Percentiles rank a stretch among this genome's conserved stretches.
These are phyloP conservation scores for Drosophila sordidapex DNA, from an alignment of 2,888 invertebrate genomes.

Conservation along the genomic window DNA sequence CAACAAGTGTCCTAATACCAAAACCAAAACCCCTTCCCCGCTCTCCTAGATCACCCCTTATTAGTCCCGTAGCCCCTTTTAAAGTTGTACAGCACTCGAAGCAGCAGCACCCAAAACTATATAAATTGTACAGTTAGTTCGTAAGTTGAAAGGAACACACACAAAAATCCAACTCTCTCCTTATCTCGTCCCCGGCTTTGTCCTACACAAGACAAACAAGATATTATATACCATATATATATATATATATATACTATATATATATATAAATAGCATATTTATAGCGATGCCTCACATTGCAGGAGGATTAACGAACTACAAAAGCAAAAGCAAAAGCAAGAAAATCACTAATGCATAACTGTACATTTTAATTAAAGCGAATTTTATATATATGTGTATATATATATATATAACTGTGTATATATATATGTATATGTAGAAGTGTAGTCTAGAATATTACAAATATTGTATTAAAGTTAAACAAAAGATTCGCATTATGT, in stretches of 20 bases:
- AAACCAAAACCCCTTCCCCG: not conserved
- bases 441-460: slow-evolving; percentile 62
- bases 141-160: slow-evolving; percentile 33
- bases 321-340: slow-evolving; percentile 21
- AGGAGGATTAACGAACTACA: slow-evolving; percentile 29
- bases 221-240: slow-evolving; percentile 56
- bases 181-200: slow-evolving; percentile 33
- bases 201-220: slow-evolving; percentile 54
- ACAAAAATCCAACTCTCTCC: slow-evolving; percentile 9
- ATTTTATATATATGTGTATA: slow-evolving; percentile 40
- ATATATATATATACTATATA: slow-evolving; percentile 20
- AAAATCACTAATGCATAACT: slow-evolving; percentile 46
- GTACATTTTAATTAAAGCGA: slow-evolving; percentile 67
- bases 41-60: not conserved
- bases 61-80: not conserved
- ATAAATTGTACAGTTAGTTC: slow-evolving; percentile 68
- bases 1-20: slow-evolving; percentile 46
- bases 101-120: slow-evolving; percentile 10
- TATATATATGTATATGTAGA: slow-evolving; percentile 28
- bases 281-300: slow-evolving; percentile 40
- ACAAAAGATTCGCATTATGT: slow-evolving; percentile 53
- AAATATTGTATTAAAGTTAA: slow-evolving; percentile 74
- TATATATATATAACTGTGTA: not conserved
- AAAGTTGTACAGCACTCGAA: slow-evolving; percentile 41
- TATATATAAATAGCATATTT: slow-evolving; percentile 26